Evolutionary conservation across 2,113 vertebrate genomes (phyloP), one percentile per base, ranked within the genome.

Genomic region (Sebastes schlegelii): DNA sequence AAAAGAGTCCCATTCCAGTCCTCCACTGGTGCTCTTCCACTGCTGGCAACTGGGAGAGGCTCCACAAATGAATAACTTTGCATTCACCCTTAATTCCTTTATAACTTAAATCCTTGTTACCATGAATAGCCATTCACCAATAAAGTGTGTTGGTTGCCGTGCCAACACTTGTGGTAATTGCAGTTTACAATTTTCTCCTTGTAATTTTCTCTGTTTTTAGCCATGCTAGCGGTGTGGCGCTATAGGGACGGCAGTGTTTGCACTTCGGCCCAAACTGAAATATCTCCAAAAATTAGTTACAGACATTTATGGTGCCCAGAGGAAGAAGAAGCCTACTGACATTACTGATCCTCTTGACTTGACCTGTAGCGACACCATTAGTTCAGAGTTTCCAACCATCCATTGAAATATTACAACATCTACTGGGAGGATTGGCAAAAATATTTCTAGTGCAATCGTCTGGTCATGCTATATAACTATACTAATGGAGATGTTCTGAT

Each of bases 1-100:
- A 54, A 23, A 68, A 4, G 21, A 13, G 6, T 54, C 57, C 21
- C 8, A 2, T 73, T 52, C 40, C 40, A 26, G 23, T 48, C 67
- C 26, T 58, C 19, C 46, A 34, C 48, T 80, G 54, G 54, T 67
- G 67, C 43, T 40, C 23, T 6, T 40, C 1, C 34, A 66, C 52
- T 60, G 51, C 66, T 23, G 64, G 46, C n/a, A 26, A 17, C 21
- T 64, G 70, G 49, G 45, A 60, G 42, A 66, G 45, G 16, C 58
- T 14, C 58, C 42, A 60, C 48, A 77, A 60, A 57, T 67, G 12
- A 66, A 26, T 62, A 62, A 74, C 63, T 26, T 48, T 51, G 45
- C 34, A 17, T 8, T n/a, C 46, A 52, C 17, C 40, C 69, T 19
- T 54, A 46, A 26, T 62, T 74, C 57, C 19, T 57, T 52, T 64